phyloP scores from a whole-genome alignment of 1,140 invertebrate species.

The Coelopa frigida region DNA sequence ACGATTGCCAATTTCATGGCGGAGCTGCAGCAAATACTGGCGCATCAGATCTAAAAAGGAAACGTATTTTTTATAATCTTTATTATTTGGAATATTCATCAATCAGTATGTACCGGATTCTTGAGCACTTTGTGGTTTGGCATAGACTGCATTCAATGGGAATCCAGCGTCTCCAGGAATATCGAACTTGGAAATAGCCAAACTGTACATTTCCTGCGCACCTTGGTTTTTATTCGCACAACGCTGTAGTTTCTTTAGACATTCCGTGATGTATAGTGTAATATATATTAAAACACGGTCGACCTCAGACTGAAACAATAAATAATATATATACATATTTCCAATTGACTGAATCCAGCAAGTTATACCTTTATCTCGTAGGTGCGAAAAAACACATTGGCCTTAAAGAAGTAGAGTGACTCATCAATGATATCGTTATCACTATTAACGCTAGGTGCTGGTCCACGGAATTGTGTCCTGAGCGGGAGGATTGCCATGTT shows the following conservation, averaged over 20 bases:
- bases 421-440: slow-evolving; percentile 96
- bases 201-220: slow-evolving; percentile 89
- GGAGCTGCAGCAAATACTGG: slow-evolving; percentile 86
- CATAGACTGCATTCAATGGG: slow-evolving; percentile 96
- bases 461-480: slow-evolving; percentile 79
- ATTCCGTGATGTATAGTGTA: slow-evolving; percentile 98
- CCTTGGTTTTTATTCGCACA: slow-evolving; percentile 85
- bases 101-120: slow-evolving; percentile 61
- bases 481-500: slow-evolving; percentile 90
- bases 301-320: slow-evolving; percentile 70
- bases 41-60: slow-evolving; percentile 73
- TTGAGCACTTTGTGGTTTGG: slow-evolving; percentile 67
- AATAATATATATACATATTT: background rate
- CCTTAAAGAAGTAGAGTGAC: slow-evolving; percentile 94
- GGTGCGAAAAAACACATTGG: slow-evolving; percentile 98
- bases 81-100: background rate
- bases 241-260: slow-evolving; percentile 89
- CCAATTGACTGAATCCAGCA: background rate
- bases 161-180: slow-evolving; percentile 95
- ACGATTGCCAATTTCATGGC: slow-evolving; percentile 89
- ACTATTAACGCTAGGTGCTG: slow-evolving; percentile 64
- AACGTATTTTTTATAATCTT: background rate
- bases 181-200: slow-evolving; percentile 92
- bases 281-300: slow-evolving; percentile 96
- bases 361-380: slow-evolving; percentile 91